Conservation (phyloP, 2,797 vertebrate species). For the Zenarchopterus dispar region DNA sequence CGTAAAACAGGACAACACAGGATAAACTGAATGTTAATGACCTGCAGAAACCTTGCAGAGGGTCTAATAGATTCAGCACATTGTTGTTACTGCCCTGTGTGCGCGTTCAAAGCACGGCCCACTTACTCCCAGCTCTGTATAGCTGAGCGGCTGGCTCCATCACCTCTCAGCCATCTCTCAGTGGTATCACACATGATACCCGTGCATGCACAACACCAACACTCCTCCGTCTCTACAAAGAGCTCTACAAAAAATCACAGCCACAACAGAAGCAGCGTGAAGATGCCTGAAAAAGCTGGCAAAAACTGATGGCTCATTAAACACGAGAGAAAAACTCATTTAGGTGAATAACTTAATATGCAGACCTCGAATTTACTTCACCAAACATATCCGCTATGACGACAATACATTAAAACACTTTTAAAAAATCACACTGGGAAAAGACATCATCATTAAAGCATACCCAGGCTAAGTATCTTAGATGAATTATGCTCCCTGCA, state of each 20-base stretch:
- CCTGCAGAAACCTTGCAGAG: slow-evolving; percentile 45
- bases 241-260: not conserved
- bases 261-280: slow-evolving; percentile 11
- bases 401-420: slow-evolving; percentile 81
- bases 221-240: slow-evolving; percentile 7
- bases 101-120: slow-evolving; percentile 36
- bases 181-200: slow-evolving; percentile 29
- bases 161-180: slow-evolving; percentile 45
- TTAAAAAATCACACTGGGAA: slow-evolving; percentile 80
- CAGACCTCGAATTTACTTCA: slow-evolving; percentile 67
- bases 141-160: slow-evolving; percentile 33
- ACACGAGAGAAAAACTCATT: slow-evolving; percentile 45
- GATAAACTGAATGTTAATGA: slow-evolving; percentile 59
- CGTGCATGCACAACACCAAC: slow-evolving; percentile 14
- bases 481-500: slow-evolving; percentile 77
- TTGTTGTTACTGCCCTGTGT: slow-evolving; percentile 43
- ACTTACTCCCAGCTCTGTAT: slow-evolving; percentile 17
- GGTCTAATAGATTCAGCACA: slow-evolving; percentile 61
- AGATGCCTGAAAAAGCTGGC: slow-evolving; percentile 16
- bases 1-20: slow-evolving; percentile 43
- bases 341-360: slow-evolving; percentile 67
- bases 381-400: slow-evolving; percentile 77
- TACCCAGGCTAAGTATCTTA: slow-evolving; percentile 81
- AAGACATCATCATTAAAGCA: slow-evolving; percentile 85
- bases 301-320: slow-evolving; percentile 66